These are phyloP conservation scores for Heteractis magnifica DNA, from an alignment of 92 coral and sea anemone genomes.

Conservation along the genomic window DNA sequence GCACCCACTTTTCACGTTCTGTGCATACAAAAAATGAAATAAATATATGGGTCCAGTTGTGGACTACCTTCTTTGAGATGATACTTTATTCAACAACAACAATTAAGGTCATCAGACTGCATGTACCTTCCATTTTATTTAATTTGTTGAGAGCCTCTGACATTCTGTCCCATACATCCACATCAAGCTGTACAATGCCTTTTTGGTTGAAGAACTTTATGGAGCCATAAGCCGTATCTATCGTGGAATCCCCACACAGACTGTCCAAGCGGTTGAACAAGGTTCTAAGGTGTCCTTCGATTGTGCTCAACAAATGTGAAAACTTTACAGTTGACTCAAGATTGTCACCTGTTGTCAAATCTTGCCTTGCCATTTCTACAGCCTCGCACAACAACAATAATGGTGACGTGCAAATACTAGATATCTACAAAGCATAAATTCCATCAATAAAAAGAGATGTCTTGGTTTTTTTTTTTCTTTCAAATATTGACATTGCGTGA, in stretches of 20 bases:
- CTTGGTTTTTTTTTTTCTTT: neutral
- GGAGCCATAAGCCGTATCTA: constrained; percentile 9
- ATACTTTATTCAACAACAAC: neutral
- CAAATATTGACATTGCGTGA: neutral
- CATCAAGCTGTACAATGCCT: constrained; percentile 18
- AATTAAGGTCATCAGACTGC: neutral
- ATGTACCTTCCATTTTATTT: constrained; percentile 17
- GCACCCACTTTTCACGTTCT: neutral
- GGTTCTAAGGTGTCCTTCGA: constrained; percentile 14
- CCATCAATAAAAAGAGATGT: neutral
- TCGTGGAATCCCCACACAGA: constrained; percentile 5
- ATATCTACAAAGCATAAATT: constrained; percentile 6
- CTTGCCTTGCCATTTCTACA: constrained; percentile 2
- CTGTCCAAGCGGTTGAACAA: constrained; percentile 16
- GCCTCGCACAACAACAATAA: constrained; percentile 26
- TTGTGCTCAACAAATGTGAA: neutral
- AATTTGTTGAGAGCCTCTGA: constrained; percentile 20
- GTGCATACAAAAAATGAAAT: neutral
- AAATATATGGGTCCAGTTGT: neutral
- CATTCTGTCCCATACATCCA: constrained; percentile 15
- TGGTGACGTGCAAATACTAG: constrained; percentile 14
- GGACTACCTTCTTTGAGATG: neutral
- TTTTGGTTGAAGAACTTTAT: constrained; percentile 8
- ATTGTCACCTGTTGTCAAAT: constrained; percentile 1
- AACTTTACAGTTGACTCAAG: neutral